Evolutionary conservation across 1,140 invertebrate species (phyloP), one percentile per base, ranked within the genome.

Genomic region (Microplitis mediator): DNA sequence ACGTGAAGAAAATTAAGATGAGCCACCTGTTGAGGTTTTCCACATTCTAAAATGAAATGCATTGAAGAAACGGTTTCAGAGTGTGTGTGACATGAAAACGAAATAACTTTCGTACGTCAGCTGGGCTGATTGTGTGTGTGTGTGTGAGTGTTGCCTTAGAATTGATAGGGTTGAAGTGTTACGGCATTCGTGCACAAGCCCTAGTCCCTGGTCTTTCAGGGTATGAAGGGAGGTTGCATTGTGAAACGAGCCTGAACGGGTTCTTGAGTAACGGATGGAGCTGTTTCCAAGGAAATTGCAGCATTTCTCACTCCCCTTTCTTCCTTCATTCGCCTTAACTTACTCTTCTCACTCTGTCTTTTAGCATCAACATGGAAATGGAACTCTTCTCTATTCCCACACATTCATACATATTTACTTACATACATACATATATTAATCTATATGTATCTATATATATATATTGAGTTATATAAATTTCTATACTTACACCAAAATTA

Each of bases 401-500:
- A 8, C 6, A 6, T 13, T 16, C n/a, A 45, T 23, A 23, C 23
- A 23, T 23, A 23, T 23, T 23, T 23, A 23, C 23, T 23, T 23
- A 23, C 23, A 23, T 23, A 23, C 23, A 23, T 23, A 23, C 23
- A 23, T 23, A 23, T 23, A 23, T 23, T 23, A 23, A 23, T 23
- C 23, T 9, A 4, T 65, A 14, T 31, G 5, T 14, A 14, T 5
- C 11, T 9, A n/a, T 4, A 54, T 51, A 51, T 51, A 51, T 39
- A 39, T 64, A 64, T 35, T 32, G 32, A 32, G 23, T 23, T 23
- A 23, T 23, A 23, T 23, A 32, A 63, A 36, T 35, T 51, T 13
- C 16, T 60, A 61, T 45, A 90, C 89, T 90, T 90, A 98, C 97
- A 80, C 98, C 98, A 90, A 99, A 99, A 89, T 99, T 99, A 76